These are phyloP conservation scores for Lasioglossum zephyrum DNA, from an alignment of 2,888 invertebrate species.

Conservation along the genomic window DNA sequence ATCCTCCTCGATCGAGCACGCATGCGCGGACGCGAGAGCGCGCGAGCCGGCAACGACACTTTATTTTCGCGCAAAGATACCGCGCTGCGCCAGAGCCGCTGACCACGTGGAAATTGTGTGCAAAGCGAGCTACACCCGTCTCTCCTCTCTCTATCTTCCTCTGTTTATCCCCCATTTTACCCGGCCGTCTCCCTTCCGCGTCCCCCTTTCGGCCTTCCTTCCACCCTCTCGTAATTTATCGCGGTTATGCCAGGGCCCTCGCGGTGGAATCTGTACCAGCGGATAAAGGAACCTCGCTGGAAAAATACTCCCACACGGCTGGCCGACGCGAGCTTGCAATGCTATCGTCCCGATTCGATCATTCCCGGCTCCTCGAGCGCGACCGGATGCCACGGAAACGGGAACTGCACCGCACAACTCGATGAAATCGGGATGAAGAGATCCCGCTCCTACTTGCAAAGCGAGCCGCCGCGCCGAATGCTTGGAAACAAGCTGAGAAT, in stretches of 20 bases:
- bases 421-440: slow-evolving; percentile 60
- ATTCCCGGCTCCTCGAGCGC: slow-evolving; percentile 36
- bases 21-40: slow-evolving; percentile 50
- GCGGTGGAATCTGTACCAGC: slow-evolving; percentile 67
- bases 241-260: slow-evolving; percentile 66
- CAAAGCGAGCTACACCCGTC: slow-evolving; percentile 72
- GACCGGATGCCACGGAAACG: neutral
- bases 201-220: slow-evolving; percentile 63
- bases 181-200: neutral
- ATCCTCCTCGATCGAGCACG: slow-evolving; percentile 23
- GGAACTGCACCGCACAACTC: neutral
- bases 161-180: neutral
- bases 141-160: neutral
- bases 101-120: slow-evolving; percentile 78
- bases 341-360: slow-evolving; percentile 71
- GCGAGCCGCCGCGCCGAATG: slow-evolving; percentile 17
- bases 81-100: slow-evolving; percentile 50
- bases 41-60: slow-evolving; percentile 68
- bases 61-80: slow-evolving; percentile 76
- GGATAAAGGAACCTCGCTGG: slow-evolving; percentile 53
- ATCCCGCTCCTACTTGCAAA: slow-evolving; percentile 66
- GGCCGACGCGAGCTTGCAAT: slow-evolving; percentile 44
- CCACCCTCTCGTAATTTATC: slow-evolving; percentile 74
- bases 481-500: neutral
- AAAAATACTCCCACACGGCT: slow-evolving; percentile 47